Evolutionary conservation across 2,113 vertebrate species (phyloP).

Genomic region (Otocyon megalotis): DNA sequence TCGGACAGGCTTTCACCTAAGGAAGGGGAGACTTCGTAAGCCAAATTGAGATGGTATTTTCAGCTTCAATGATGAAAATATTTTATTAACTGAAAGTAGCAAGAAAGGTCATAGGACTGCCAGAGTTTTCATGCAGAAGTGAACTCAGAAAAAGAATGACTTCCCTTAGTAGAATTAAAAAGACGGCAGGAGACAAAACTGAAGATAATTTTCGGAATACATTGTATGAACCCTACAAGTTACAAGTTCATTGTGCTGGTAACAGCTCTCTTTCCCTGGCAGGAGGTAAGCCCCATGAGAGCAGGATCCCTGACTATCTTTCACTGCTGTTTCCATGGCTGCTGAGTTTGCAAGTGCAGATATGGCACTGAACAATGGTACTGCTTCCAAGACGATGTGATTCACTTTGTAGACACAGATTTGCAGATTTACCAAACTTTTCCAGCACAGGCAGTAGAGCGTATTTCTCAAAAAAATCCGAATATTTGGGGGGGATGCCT

Average conservation of each 20-base stretch:
- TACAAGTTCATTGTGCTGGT: not conserved
- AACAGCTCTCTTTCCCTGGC: not conserved
- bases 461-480: not conserved
- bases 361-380: not conserved
- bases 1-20: not conserved
- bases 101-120: not conserved
- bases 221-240: not conserved
- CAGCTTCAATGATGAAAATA: not conserved
- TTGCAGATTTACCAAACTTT: not conserved
- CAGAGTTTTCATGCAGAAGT: not conserved
- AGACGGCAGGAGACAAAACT: not conserved
- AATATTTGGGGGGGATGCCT: not conserved
- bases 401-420: not conserved
- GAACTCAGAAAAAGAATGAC: not conserved
- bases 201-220: not conserved
- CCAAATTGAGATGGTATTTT: not conserved
- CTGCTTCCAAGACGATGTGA: not conserved
- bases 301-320: not conserved
- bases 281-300: not conserved
- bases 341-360: not conserved
- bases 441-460: not conserved
- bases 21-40: not conserved
- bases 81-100: not conserved
- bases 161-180: not conserved
- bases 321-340: not conserved